Conservation (phyloP, 2,888 invertebrate species). For the Drosophila longiperda region DNA sequence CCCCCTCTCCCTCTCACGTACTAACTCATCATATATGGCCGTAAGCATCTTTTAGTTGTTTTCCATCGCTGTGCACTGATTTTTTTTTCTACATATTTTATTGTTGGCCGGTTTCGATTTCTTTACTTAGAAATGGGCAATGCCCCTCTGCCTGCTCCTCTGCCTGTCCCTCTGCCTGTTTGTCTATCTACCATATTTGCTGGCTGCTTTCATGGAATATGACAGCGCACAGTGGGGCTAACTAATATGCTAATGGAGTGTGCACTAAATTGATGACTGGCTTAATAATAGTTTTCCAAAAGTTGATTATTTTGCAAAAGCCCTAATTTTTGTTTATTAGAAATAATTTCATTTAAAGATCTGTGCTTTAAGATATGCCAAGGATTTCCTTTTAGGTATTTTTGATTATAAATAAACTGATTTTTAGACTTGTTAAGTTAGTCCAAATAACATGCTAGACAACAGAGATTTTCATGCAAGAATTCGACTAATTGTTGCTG, state of each 20-base stretch:
- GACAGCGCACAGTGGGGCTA: slow-evolving; percentile 41
- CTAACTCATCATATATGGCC: slow-evolving; percentile 40
- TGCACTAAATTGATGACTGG: not conserved
- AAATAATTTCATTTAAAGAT: not conserved
- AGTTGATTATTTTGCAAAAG: not conserved
- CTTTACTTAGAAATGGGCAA: slow-evolving; percentile 77
- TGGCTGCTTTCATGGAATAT: slow-evolving; percentile 36
- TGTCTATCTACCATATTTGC: slow-evolving; percentile 26
- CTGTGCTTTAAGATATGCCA: not conserved
- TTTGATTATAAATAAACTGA: not conserved
- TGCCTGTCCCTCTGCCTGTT: slow-evolving; percentile 5
- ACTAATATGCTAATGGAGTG: not conserved
- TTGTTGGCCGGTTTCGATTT: slow-evolving; percentile 75
- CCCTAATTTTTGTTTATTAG: fast-evolving
- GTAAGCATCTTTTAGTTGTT: slow-evolving; percentile 44
- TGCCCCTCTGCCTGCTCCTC: slow-evolving; percentile 42
- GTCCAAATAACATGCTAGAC: fast-evolving
- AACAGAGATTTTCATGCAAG: too few species aligned
- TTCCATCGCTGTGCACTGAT: slow-evolving; percentile 59
- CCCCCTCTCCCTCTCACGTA: not conserved
- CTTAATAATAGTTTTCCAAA: not conserved
- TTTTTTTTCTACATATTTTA: slow-evolving; percentile 63
- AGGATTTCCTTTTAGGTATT: not conserved
- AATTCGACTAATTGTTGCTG: not conserved
- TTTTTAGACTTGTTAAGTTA: not conserved